Conservation (phyloP, 2,888 invertebrate species). For the Empis livida region DNA sequence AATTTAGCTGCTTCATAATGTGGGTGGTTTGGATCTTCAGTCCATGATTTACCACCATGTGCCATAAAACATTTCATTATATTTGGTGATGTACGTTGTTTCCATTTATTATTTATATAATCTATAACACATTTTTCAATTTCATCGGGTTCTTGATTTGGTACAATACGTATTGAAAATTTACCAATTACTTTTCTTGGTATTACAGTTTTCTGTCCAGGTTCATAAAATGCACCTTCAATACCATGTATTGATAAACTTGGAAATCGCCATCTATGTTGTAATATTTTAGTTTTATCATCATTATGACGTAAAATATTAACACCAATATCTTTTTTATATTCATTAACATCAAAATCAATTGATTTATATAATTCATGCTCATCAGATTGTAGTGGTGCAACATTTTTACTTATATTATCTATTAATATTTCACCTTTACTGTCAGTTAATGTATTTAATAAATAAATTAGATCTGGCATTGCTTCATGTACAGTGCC, state of each 20-base stretch:
- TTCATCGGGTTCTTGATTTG: slow-evolving; percentile 74
- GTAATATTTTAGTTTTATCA: slow-evolving; percentile 69
- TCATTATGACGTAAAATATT: slow-evolving; percentile 57
- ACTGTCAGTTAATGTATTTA: slow-evolving; percentile 72
- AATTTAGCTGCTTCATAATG: slow-evolving; percentile 81
- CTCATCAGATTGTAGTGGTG: slow-evolving; percentile 55
- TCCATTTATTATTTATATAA: slow-evolving; percentile 67
- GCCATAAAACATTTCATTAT: slow-evolving; percentile 50
- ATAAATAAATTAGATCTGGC: slow-evolving; percentile 77
- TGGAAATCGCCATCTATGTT: slow-evolving; percentile 93
- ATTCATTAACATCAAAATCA: slow-evolving; percentile 73
- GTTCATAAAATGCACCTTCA: slow-evolving; percentile 82
- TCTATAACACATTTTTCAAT: slow-evolving; percentile 68
- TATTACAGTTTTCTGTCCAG: slow-evolving; percentile 92
- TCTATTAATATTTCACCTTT: slow-evolving; percentile 77
- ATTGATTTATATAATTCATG: slow-evolving; percentile 63
- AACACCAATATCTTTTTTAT: slow-evolving; percentile 55
- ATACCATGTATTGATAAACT: slow-evolving; percentile 90
- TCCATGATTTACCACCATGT: slow-evolving; percentile 84
- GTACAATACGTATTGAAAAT: slow-evolving; percentile 95
- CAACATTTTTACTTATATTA: slow-evolving; percentile 67
- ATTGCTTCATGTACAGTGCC: slow-evolving; percentile 87
- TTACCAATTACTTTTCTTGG: slow-evolving; percentile 89
- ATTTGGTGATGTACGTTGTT: slow-evolving; percentile 71
- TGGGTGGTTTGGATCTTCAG: slow-evolving; percentile 81